phyloP scores from a whole-genome alignment of 2,888 invertebrate genomes.

The Sesia bembeciformis region DNA sequence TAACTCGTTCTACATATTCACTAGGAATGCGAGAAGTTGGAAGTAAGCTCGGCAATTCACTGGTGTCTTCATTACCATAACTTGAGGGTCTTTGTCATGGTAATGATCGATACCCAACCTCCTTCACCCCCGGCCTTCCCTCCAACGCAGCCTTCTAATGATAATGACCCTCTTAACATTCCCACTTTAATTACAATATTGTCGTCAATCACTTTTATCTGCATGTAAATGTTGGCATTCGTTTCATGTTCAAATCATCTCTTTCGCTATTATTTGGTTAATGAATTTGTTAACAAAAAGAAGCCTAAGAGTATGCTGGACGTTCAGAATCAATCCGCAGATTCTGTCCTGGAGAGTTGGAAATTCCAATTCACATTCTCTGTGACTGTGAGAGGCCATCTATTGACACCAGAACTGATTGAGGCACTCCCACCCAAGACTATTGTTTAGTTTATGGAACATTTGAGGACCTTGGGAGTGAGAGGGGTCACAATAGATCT shows the following conservation, averaged over 20 bases:
- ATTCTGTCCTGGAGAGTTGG: too few relatives aligned
- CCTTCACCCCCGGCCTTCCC: background rate
- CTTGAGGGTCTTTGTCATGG: constrained; percentile 13
- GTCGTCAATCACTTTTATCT: constrained; percentile 4
- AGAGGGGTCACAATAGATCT: too few relatives aligned
- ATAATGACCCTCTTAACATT: constrained; percentile 24
- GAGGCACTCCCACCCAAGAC: too few relatives aligned
- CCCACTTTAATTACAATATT: constrained; percentile 14
- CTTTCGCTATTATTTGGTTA: too few relatives aligned
- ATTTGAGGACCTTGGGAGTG: too few relatives aligned
- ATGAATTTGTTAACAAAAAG: too few relatives aligned
- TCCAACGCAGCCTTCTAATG: constrained; percentile 11
- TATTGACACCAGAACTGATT: too few relatives aligned
- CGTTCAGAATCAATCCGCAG: too few relatives aligned
- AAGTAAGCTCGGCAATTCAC: background rate
- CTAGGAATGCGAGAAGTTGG: background rate
- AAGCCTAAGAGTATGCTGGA: too few relatives aligned
- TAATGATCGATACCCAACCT: constrained; percentile 11
- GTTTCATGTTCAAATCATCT: background rate
- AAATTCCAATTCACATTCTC: too few relatives aligned
- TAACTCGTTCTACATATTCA: background rate
- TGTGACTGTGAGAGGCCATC: too few relatives aligned
- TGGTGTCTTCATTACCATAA: constrained; percentile 11
- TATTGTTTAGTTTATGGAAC: too few relatives aligned
- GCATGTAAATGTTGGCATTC: background rate